phyloP scores from a whole-genome alignment of 2,888 invertebrate genomes.

The Lasioglossum marginatum region DNA sequence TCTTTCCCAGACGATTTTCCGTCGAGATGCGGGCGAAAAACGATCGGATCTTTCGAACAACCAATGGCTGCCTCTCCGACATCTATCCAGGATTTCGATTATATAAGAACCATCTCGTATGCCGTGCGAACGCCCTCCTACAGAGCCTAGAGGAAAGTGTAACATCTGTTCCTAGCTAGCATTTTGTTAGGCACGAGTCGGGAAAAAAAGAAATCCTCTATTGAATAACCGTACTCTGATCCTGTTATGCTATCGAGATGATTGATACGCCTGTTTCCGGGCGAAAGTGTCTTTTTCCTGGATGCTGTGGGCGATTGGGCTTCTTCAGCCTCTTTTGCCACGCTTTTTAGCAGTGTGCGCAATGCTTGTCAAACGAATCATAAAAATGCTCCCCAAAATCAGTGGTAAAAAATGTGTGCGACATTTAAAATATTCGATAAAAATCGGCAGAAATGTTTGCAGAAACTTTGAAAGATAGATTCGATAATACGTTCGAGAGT shows the following conservation, averaged over 20 bases:
- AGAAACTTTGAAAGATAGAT: no score
- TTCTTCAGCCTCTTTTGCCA: not conserved
- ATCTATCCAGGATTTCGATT: slow-evolving; percentile 15
- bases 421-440: no score
- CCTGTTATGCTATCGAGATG: not conserved
- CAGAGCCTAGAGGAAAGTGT: slow-evolving; percentile 42
- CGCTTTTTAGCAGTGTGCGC: not conserved
- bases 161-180: slow-evolving; percentile 30
- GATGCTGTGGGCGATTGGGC: no score
- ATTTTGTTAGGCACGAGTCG: slow-evolving; percentile 16
- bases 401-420: no score
- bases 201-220: slow-evolving; percentile 15
- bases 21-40: slow-evolving; percentile 21
- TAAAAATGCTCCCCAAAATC: no score
- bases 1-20: slow-evolving; percentile 40
- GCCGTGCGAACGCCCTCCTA: slow-evolving; percentile 45
- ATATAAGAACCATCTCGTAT: slow-evolving; percentile 22
- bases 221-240: slow-evolving; percentile 1
- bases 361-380: no score
- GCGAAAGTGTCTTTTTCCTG: not conserved
- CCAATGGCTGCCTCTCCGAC: not conserved
- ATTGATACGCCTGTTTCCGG: not conserved
- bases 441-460: no score
- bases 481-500: not conserved
- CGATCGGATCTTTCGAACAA: not conserved